phyloP scores from a whole-genome alignment of 2,797 vertebrate species.

The Nannoperca obscura region DNA sequence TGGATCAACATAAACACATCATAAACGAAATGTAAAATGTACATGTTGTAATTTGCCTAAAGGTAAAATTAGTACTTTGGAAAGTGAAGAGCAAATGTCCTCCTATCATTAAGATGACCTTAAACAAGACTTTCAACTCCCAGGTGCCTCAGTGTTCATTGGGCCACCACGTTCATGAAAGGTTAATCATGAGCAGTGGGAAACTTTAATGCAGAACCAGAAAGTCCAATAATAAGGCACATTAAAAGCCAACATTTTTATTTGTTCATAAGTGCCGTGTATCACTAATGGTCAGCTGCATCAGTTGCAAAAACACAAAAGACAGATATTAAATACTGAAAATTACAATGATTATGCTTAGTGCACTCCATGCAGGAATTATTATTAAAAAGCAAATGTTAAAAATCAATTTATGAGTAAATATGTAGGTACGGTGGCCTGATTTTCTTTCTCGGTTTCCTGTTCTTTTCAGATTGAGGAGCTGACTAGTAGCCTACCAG shows the following conservation, averaged over 20 bases:
- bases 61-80: not conserved
- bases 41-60: not conserved
- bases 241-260: not conserved
- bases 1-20: not conserved
- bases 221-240: not conserved
- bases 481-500: conserved; percentile 93
- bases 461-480: conserved; percentile 91
- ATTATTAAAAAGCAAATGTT: not conserved
- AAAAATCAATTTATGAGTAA: not conserved
- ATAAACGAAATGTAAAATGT: not conserved
- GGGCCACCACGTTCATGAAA: not conserved
- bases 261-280: not conserved
- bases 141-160: not conserved
- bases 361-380: not conserved
- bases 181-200: not conserved
- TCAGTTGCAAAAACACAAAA: conserved; percentile 1
- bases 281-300: not conserved
- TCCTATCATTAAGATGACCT: not conserved
- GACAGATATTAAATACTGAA: not conserved
- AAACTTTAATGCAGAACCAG: not conserved
- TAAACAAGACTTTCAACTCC: not conserved
- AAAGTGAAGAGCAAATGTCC: not conserved
- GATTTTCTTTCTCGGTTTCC: conserved; percentile 9
- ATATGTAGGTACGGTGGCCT: not conserved
- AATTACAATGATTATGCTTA: not conserved